Percentiles rank a stretch among this genome's conserved stretches.
Conservation (phyloP, 2,888 invertebrate genomes). For the Luperina testacea region DNA sequence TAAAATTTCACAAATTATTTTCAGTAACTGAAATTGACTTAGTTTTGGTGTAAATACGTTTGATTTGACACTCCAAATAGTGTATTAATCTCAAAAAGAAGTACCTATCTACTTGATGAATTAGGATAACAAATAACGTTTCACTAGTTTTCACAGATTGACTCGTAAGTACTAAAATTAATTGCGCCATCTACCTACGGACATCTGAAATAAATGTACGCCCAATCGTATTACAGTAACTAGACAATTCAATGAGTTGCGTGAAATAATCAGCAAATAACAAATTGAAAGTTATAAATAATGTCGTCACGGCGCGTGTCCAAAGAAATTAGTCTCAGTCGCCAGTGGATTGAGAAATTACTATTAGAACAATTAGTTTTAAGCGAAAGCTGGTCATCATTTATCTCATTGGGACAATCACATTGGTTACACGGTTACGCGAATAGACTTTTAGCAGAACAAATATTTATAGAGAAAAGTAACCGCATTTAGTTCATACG, state of each 20-base stretch:
- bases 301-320: slow-evolving; percentile 75
- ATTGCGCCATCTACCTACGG: slow-evolving; percentile 36
- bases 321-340: slow-evolving; percentile 80
- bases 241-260: slow-evolving; percentile 57
- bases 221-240: slow-evolving; percentile 56
- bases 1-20: not conserved
- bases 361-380: slow-evolving; percentile 83
- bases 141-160: slow-evolving; percentile 7
- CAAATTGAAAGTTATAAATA: slow-evolving; percentile 76
- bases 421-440: slow-evolving; percentile 75
- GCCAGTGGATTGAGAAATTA: slow-evolving; percentile 81
- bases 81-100: slow-evolving; percentile 7
- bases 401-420: slow-evolving; percentile 80
- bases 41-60: not conserved
- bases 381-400: slow-evolving; percentile 80
- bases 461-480: slow-evolving; percentile 71
- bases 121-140: not conserved
- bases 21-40: not conserved
- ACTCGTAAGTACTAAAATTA: slow-evolving; percentile 25
- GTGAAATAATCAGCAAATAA: slow-evolving; percentile 67
- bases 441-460: slow-evolving; percentile 65
- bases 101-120: not conserved
- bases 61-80: not conserved
- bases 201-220: slow-evolving; percentile 46
- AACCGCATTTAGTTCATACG: slow-evolving; percentile 68